These are phyloP conservation scores for Micromussa lordhowensis DNA, from an alignment of 92 coral and sea anemone genomes.

Conservation along the genomic window DNA sequence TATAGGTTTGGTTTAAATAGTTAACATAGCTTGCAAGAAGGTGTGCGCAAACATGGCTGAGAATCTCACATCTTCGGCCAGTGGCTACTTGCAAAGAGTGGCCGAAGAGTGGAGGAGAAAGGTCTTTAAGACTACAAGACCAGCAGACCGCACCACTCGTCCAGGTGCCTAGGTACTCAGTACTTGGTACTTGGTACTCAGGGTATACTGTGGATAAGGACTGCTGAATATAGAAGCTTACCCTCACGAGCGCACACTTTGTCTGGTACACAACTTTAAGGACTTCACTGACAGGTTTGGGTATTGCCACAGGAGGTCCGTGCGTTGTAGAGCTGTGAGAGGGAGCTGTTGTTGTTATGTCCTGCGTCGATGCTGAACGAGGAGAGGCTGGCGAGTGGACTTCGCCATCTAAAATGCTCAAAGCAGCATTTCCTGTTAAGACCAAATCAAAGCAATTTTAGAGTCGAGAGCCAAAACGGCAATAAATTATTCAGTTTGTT, in stretches of 20 bases:
- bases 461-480: background rate
- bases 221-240: background rate
- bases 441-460: background rate
- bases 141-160: no score
- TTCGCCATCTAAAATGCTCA: conserved; percentile 78
- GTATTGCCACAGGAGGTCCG: conserved; percentile 58
- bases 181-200: no score
- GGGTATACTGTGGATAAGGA: no score
- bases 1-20: no score
- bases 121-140: no score
- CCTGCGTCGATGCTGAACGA: conserved; percentile 67
- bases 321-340: conserved; percentile 56
- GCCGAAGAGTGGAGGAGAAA: no score
- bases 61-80: no score
- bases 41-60: no score
- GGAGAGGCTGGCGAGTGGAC: conserved; percentile 65
- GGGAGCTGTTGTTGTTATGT: conserved; percentile 52
- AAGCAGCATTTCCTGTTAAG: conserved; percentile 83
- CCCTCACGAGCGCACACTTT: conserved; percentile 94
- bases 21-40: no score
- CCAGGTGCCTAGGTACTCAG: no score
- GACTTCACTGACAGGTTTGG: conserved; percentile 86
- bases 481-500: background rate
- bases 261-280: conserved; percentile 92
- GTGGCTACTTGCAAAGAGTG: no score